Evolutionary conservation across 2,888 invertebrate genomes (phyloP).

Genomic region (Brachyopa scutellaris): DNA sequence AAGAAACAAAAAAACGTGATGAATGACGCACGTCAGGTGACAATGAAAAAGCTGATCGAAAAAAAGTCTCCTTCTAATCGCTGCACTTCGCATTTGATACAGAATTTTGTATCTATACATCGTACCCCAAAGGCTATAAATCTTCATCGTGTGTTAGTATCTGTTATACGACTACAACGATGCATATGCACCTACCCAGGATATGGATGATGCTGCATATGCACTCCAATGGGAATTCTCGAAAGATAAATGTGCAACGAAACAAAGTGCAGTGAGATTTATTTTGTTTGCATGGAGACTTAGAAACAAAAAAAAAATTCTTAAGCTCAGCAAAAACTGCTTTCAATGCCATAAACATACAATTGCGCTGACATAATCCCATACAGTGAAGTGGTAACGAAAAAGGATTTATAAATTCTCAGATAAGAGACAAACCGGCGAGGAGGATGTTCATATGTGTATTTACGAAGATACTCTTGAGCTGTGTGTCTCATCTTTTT

Average conservation of each 20-base stretch:
- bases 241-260: conserved; percentile 47
- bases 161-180: not conserved
- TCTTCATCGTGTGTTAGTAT: conserved; percentile 38
- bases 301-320: conserved; percentile 29
- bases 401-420: conserved; percentile 24
- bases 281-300: conserved; percentile 52
- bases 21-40: conserved; percentile 23
- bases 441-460: not conserved
- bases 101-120: not conserved
- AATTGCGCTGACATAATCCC: conserved; percentile 62
- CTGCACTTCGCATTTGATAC: conserved; percentile 1
- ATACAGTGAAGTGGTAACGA: conserved; percentile 24
- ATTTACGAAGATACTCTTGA: conserved; percentile 18
- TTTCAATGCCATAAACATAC: conserved; percentile 45
- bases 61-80: too few species aligned
- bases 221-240: conserved; percentile 25
- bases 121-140: conserved; percentile 46
- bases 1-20: not conserved
- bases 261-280: conserved; percentile 58
- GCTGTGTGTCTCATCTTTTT: conserved; percentile 6
- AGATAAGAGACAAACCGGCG: not conserved
- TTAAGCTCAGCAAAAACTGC: conserved; percentile 31
- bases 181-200: conserved; percentile 2
- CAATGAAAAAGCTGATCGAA: too few species aligned
- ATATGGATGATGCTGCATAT: conserved; percentile 22